Conservation (phyloP, 2,113 vertebrate genomes). For the Helogale parvula region DNA sequence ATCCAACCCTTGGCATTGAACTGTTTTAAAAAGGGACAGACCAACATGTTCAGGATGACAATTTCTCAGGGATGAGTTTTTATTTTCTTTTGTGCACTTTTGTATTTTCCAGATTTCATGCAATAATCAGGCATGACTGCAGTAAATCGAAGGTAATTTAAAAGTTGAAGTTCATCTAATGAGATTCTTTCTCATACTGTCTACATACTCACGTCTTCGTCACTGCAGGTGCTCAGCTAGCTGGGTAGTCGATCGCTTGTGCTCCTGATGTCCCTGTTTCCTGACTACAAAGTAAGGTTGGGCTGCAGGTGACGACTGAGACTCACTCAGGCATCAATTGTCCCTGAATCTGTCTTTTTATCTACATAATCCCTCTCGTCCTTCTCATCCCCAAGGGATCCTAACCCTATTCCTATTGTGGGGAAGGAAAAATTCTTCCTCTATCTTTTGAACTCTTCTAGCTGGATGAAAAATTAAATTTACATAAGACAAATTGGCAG, state of each 20-base stretch:
- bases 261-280: neutral
- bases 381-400: neutral
- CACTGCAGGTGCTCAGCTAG: neutral
- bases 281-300: neutral
- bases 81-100: neutral
- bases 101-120: neutral
- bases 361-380: neutral
- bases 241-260: accelerated
- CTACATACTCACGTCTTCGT: neutral
- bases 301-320: neutral
- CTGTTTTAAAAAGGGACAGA: neutral
- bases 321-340: accelerated
- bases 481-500: neutral
- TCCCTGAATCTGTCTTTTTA: neutral
- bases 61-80: neutral
- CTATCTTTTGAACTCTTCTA: neutral
- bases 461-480: neutral
- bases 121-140: neutral
- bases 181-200: neutral
- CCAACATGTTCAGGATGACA: neutral
- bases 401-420: neutral
- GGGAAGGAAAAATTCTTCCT: neutral
- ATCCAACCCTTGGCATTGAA: neutral
- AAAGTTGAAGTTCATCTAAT: neutral
- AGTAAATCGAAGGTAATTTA: neutral